These are phyloP conservation scores for Pocillopora verrucosa DNA, from an alignment of 64 coral and sea anemone species.

Conservation along the genomic window DNA sequence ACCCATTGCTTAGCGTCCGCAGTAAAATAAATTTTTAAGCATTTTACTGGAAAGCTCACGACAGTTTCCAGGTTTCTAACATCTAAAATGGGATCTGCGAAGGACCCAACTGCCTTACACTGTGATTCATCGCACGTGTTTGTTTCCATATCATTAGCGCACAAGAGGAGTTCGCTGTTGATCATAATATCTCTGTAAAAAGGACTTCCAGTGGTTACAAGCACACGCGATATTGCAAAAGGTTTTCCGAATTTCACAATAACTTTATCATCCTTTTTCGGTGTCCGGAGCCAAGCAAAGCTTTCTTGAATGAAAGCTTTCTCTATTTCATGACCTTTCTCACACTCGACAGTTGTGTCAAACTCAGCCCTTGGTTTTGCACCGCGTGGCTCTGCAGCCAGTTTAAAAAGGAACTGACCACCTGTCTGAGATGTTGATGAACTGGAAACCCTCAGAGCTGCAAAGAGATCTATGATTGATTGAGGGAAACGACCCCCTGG, in stretches of 20 bases:
- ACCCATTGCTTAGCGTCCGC: constrained; percentile 33
- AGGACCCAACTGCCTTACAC: neutral
- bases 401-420: neutral
- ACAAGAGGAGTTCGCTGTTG: neutral
- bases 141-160: neutral
- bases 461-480: neutral
- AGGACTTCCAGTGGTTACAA: constrained; percentile 19
- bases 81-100: constrained; percentile 48
- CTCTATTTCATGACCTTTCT: constrained; percentile 1
- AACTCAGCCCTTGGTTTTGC: neutral
- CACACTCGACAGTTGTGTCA: neutral
- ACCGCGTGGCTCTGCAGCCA: neutral
- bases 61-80: neutral
- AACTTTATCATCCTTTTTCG: constrained; percentile 22
- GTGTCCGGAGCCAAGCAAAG: constrained; percentile 33
- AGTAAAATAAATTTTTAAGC: constrained; percentile 34
- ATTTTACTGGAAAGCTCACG: constrained; percentile 40
- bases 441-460: neutral
- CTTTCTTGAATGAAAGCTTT: constrained; percentile 20
- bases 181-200: neutral
- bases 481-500: neutral
- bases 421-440: neutral
- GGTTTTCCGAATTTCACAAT: constrained; percentile 13
- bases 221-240: constrained; percentile 6
- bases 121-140: neutral